These are phyloP conservation scores for Epinephelus fuscoguttatus DNA, from an alignment of 2,113 vertebrate genomes.

Conservation along the genomic window DNA sequence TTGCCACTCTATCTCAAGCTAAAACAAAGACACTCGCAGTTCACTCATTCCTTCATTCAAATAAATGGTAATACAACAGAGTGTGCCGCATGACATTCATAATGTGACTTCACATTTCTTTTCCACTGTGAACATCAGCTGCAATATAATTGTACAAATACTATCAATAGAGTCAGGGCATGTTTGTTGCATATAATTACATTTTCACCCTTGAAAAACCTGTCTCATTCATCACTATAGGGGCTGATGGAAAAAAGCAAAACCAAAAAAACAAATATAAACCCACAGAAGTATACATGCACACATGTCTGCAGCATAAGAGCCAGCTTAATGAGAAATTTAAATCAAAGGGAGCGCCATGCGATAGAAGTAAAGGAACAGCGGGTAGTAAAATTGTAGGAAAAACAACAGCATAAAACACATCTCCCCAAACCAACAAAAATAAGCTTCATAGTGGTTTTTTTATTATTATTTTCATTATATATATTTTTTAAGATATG, in stretches of 20 bases:
- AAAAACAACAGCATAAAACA: background rate
- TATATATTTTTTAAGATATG: background rate
- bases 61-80: background rate
- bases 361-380: background rate
- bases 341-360: background rate
- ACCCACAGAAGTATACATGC: background rate
- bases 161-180: background rate
- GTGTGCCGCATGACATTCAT: background rate
- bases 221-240: background rate
- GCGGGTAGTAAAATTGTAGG: background rate
- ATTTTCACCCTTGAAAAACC: background rate
- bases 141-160: background rate
- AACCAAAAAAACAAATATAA: background rate
- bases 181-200: background rate
- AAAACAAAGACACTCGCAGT: background rate
- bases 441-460: background rate
- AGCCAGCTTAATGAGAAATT: background rate
- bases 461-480: no score
- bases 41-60: background rate
- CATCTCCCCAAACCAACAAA: background rate
- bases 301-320: background rate
- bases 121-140: background rate
- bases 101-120: background rate
- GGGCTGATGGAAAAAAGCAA: background rate
- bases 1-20: constrained; percentile 12